Evolutionary conservation across 2,113 vertebrate species (phyloP).

Genomic region (Eublepharis macularius): DNA sequence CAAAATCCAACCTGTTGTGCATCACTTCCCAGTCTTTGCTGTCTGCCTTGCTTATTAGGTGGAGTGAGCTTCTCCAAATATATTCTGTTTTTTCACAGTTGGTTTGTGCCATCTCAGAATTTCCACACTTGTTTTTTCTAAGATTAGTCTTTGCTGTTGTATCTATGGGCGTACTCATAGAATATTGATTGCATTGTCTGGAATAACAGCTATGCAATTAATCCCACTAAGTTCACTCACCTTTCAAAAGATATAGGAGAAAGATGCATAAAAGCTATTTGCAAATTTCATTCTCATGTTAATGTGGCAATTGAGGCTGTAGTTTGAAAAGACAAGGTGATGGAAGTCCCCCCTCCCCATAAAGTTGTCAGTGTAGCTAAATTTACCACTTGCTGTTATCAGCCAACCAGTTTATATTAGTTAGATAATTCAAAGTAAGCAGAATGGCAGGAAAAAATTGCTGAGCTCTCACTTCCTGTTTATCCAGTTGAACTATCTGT

Average conservation of each 20-base stretch:
- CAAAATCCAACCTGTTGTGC: too few relatives aligned
- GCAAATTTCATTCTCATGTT: conserved; percentile 32
- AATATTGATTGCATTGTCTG: neutral
- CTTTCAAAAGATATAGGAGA: neutral
- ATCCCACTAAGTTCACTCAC: neutral
- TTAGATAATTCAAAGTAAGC: conserved; percentile 56
- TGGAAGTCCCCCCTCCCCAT: conserved; percentile 20
- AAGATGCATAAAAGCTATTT: neutral
- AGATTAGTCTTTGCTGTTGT: neutral
- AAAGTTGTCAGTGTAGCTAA: conserved; percentile 47
- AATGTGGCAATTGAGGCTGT: conserved; percentile 13
- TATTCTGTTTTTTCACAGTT: neutral
- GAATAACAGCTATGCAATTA: conserved; percentile 18
- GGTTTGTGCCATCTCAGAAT: conserved; percentile 18
- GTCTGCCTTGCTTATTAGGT: neutral
- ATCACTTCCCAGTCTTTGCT: neutral
- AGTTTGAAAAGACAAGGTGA: conserved; percentile 8
- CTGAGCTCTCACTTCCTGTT: conserved; percentile 70
- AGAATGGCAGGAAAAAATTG: conserved; percentile 38
- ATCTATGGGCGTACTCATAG: neutral
- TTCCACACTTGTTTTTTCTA: neutral
- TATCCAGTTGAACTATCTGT: conserved; percentile 49
- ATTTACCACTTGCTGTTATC: conserved; percentile 41
- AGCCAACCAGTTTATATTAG: conserved; percentile 37
- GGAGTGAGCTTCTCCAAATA: too few relatives aligned